A percentile compares a stretch with the other conserved stretches of the same genome.
These are phyloP conservation scores for Seriola aureovittata DNA, from an alignment of 2,113 vertebrate species.

Conservation along the genomic window DNA sequence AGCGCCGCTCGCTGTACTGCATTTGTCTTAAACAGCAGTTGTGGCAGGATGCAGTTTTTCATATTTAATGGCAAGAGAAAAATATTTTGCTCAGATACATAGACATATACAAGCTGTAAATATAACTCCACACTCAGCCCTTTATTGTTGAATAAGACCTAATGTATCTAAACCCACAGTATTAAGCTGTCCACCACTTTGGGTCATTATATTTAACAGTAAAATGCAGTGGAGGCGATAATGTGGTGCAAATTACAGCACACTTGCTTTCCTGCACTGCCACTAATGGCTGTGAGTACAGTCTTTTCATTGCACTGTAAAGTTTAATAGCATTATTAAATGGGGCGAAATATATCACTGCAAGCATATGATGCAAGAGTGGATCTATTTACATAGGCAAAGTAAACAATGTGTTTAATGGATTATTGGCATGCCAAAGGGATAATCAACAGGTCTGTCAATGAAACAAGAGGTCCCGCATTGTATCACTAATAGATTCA, in stretches of 20 bases:
- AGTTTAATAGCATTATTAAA: slow-evolving; percentile 82
- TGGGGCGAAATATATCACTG: slow-evolving; percentile 58
- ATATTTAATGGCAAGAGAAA: slow-evolving; percentile 23
- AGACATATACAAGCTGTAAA: neutral
- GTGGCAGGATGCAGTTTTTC: slow-evolving; percentile 7
- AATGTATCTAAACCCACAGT: slow-evolving; percentile 31
- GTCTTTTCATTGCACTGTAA: slow-evolving; percentile 78
- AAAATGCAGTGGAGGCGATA: slow-evolving; percentile 61
- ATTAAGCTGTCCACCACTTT: slow-evolving; percentile 49
- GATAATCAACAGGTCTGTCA: slow-evolving; percentile 61
- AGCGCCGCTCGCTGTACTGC: neutral
- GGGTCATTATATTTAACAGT: slow-evolving; percentile 61
- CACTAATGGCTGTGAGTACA: slow-evolving; percentile 67
- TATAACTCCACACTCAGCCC: slow-evolving; percentile 4
- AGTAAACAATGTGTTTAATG: slow-evolving; percentile 67
- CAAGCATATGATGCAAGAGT: slow-evolving; percentile 45
- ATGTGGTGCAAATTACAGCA: slow-evolving; percentile 70
- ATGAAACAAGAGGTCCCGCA: slow-evolving; percentile 62
- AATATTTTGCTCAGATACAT: slow-evolving; percentile 1
- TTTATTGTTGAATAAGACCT: slow-evolving; percentile 31
- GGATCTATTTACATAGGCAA: slow-evolving; percentile 60
- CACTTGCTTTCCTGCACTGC: slow-evolving; percentile 63
- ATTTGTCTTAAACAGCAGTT: neutral
- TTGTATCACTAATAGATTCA: slow-evolving; percentile 55
- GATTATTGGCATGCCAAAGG: slow-evolving; percentile 52